Base-by-base conservation (phyloP, 30 jellyfish, hydroid and myxozoan species). In the Sanderia malayensis region DNA sequence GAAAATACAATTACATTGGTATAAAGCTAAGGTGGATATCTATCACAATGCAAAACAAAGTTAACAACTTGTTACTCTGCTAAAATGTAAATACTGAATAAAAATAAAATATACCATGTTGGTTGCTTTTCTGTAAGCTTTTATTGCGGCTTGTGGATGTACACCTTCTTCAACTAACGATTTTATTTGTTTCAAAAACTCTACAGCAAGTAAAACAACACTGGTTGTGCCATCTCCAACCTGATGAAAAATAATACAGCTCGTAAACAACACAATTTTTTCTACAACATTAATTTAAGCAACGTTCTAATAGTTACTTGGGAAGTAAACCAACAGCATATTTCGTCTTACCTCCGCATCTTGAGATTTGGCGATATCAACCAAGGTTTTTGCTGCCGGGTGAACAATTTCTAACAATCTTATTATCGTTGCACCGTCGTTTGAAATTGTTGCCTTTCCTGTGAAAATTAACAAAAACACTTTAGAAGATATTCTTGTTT, bases 141-240 rank as follows among this genome's bases (percentile, higher is more conserved):
- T 80, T 41, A 86, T 82, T 0, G 82, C 84, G 0, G 88, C 83
- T 65, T 82, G 95, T n/a, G 99, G 99, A 65, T 93, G 96, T 6
- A 93, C 96, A 28, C 99, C 95, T 27, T 93, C 99, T 82, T 93
- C 99, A 10, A 93, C 87, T 18, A 85, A 68, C 59, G 95, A 80
- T 61, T 93, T 93, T 44, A 86, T 53, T 81, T 86, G 96, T 69
- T 76, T 85, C 49, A 93, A 75, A 31, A 93, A 81, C 59, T 93
- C 99, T 24, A 85, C 99, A 15, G 99, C 99, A 46, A 93, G 61
- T 45, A 93, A 49, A 27, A 75, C 87, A 9, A 93, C 99, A 44
- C 95, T 85, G n/a, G 99, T 93, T 17, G 99, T 93, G 11, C 99
- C 99, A 82, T 93, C 99, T 20, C 99, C 99, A 46, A 93, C 96